These are phyloP conservation scores for Mus spretus DNA, from an alignment of 2,797 vertebrate genomes.

Conservation along the genomic window DNA sequence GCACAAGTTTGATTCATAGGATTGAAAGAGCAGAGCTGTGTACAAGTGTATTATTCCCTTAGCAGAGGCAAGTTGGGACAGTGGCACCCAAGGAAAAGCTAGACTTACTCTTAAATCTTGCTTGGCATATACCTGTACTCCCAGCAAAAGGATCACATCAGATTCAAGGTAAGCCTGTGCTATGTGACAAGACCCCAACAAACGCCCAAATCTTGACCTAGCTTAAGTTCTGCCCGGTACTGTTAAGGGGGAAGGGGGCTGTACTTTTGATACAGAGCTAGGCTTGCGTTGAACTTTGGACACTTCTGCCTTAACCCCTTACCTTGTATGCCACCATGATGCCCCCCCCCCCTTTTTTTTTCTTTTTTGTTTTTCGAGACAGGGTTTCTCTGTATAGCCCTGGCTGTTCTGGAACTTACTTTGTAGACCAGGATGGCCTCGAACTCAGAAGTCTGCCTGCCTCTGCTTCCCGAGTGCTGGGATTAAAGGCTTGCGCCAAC, in stretches of 20 bases:
- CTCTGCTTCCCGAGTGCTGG: too few species aligned
- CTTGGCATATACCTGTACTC: background rate
- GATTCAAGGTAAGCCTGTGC: background rate
- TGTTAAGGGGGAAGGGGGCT: background rate
- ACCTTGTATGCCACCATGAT: background rate
- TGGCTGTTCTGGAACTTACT: too few species aligned
- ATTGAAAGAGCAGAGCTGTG: background rate
- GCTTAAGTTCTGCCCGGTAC: background rate
- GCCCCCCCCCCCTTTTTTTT: too few species aligned
- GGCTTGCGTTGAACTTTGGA: background rate
- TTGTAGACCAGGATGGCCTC: too few species aligned
- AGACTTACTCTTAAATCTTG: background rate
- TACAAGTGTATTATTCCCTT: background rate
- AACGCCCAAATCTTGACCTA: background rate
- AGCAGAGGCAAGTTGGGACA: background rate
- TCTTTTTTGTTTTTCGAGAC: too few species aligned
- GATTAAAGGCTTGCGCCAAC: too few species aligned
- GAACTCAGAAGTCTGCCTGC: too few species aligned
- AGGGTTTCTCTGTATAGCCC: too few species aligned
- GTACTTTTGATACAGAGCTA: background rate
- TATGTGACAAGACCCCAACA: background rate
- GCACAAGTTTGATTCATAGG: background rate
- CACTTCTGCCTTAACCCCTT: background rate
- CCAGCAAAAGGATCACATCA: background rate
- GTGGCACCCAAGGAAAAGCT: background rate